Evolutionary conservation across 2,113 vertebrate species (phyloP).

Genomic region (Piaya cayana): DNA sequence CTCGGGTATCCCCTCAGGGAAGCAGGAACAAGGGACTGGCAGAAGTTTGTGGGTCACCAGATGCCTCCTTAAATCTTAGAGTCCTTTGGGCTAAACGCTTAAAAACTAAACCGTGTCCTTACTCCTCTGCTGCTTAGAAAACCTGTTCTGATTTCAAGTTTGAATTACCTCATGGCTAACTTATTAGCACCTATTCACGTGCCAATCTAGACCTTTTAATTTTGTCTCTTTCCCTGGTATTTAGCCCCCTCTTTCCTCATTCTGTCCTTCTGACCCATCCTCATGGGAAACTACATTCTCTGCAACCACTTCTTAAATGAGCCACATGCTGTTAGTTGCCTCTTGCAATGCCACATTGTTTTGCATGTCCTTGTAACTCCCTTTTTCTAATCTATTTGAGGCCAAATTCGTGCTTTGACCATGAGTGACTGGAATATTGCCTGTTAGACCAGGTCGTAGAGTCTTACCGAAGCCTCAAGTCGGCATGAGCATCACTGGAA

Average conservation of each 20-base stretch:
- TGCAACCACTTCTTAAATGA: not conserved
- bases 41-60: not conserved
- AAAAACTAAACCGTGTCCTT: not conserved
- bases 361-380: not conserved
- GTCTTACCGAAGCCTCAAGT: fast-evolving
- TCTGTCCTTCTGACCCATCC: not conserved
- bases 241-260: not conserved
- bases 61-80: fast-evolving
- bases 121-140: not conserved
- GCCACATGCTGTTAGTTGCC: not conserved
- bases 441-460: fast-evolving
- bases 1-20: not conserved
- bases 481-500: not conserved
- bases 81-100: not conserved
- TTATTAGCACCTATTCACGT: not conserved
- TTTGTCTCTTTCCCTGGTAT: not conserved
- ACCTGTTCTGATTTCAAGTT: not conserved
- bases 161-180: not conserved
- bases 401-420: not conserved
- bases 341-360: not conserved
- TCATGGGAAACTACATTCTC: not conserved
- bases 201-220: not conserved
- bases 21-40: not conserved
- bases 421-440: fast-evolving
- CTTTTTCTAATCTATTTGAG: not conserved